Evolutionary conservation across 2,888 invertebrate genomes (phyloP).

Genomic region (Parnassius glacialis): DNA sequence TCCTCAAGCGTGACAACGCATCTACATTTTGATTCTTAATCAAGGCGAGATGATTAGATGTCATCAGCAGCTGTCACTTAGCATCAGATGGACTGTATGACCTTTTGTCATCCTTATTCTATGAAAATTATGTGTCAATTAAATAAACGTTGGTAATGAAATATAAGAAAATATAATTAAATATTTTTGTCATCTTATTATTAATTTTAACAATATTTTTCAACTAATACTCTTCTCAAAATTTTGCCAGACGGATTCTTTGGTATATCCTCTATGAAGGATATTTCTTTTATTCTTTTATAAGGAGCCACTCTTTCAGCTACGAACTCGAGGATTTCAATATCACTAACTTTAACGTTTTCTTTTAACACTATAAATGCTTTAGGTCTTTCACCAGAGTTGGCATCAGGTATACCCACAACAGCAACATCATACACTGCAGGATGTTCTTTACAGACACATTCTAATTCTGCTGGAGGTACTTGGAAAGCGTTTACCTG

Average conservation of each 20-base stretch:
- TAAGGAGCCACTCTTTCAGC: conserved; percentile 86
- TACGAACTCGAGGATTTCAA: conserved; percentile 83
- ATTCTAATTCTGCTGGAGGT: conserved; percentile 93
- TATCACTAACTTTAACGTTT: conserved; percentile 59
- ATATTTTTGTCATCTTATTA: not conserved
- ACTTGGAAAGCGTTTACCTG: conserved; percentile 87
- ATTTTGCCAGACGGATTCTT: conserved; percentile 91
- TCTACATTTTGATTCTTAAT: too few species aligned
- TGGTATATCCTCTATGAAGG: conserved; percentile 85
- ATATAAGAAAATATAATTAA: too few species aligned
- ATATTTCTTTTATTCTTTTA: conserved; percentile 86
- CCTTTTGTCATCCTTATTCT: too few species aligned
- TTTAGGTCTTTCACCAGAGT: conserved; percentile 87
- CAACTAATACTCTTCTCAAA: conserved; percentile 81
- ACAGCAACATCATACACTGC: conserved; percentile 91
- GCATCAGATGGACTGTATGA: too few species aligned
- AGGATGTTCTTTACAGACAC: conserved; percentile 85
- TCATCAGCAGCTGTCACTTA: too few species aligned
- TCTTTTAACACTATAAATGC: conserved; percentile 85
- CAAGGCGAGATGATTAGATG: too few species aligned
- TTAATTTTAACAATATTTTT: conserved; percentile 34
- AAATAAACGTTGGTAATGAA: not conserved
- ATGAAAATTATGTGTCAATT: too few species aligned
- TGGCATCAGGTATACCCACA: conserved; percentile 85
- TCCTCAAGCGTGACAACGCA: too few species aligned